A percentile compares a stretch with the other conserved stretches of the same genome.
phyloP scores from a whole-genome alignment of 2,888 invertebrate genomes.

The Machimus atricapillus region DNA sequence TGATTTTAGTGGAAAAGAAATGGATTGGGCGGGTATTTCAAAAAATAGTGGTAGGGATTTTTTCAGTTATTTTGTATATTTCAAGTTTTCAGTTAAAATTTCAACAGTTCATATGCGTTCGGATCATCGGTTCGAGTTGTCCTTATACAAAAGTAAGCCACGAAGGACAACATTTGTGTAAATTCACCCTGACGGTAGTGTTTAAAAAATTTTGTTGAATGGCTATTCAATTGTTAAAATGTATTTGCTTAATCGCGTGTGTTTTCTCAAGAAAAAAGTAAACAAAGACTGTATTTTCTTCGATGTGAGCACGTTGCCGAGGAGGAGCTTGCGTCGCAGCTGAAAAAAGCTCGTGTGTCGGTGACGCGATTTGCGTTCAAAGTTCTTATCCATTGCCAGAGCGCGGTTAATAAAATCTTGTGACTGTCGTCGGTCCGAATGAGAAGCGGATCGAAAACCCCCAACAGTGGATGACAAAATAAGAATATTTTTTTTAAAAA shows the following conservation, averaged over 20 bases:
- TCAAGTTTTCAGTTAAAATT: not conserved
- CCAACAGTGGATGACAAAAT: not conserved
- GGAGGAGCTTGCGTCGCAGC: not conserved
- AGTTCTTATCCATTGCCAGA: slow-evolving; percentile 19
- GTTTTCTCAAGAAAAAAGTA: not conserved
- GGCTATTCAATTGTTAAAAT: not conserved
- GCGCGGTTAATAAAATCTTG: not conserved
- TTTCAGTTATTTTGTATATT: not conserved
- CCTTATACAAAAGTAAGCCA: not conserved
- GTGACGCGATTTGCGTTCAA: slow-evolving; percentile 20
- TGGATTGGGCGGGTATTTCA: not conserved
- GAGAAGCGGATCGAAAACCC: not conserved
- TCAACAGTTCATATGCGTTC: not conserved
- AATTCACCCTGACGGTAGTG: not conserved
- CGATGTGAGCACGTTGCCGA: not conserved
- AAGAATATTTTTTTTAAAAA: not conserved
- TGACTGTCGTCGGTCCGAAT: not conserved
- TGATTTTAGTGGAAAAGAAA: not conserved
- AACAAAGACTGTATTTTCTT: not conserved
- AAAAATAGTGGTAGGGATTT: not conserved
- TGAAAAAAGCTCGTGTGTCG: not conserved
- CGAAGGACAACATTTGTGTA: not conserved
- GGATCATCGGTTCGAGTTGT: not conserved
- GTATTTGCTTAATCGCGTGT: not conserved
- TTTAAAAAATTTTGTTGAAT: not conserved